Evolutionary conservation across 2,888 invertebrate species (phyloP), one percentile per base, ranked within the genome.

Genomic region (Mycalesis mineus): DNA sequence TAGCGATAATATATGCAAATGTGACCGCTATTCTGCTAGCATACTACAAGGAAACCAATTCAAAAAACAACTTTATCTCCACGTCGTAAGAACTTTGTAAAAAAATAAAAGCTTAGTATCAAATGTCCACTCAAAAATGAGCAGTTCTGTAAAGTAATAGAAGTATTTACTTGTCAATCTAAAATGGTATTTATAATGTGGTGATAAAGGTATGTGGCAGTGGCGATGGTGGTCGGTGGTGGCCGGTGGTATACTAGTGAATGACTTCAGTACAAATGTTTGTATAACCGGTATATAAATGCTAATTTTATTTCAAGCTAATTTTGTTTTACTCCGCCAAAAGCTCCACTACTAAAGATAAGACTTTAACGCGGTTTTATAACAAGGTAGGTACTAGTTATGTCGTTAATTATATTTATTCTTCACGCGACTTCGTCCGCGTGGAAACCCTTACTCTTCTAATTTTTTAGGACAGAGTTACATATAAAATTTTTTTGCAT

Each of bases 1-100:
- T 41, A 36, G 47, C 53, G 52, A 50, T 68, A 62, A 67, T 67
- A 42, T 68, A 68, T 68, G 65, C 67, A 63, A 67, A 65, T 57
- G 60, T 45, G 57, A 58, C 66, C 68, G 66, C 68, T 64, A 64
- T 60, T 41, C 33, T n/a, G 13, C 48, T 44, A 47, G 51, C n/a
- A 47, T 39, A 40, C 40, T 31, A 39, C 31, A 44, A 40, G 42
- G 39, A 48, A 36, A 52, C 45, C 36, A 42, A 17, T 9, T 22
- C 7, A n/a, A 62, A 52, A 54, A 14, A 41, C 22, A 33, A 47
- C 56, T 36, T 37, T 47, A 15, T 8, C 13, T 7, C 47, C 33
- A 31, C 6, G 11, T 15, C 8, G 33, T 47, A 47, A n/a, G 33
- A 14, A 33, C 2, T 15, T 2, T 4, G 5, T 33, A 1, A 15